Conservation (phyloP, 2,888 invertebrate species). For the Nymphalis c-album region DNA sequence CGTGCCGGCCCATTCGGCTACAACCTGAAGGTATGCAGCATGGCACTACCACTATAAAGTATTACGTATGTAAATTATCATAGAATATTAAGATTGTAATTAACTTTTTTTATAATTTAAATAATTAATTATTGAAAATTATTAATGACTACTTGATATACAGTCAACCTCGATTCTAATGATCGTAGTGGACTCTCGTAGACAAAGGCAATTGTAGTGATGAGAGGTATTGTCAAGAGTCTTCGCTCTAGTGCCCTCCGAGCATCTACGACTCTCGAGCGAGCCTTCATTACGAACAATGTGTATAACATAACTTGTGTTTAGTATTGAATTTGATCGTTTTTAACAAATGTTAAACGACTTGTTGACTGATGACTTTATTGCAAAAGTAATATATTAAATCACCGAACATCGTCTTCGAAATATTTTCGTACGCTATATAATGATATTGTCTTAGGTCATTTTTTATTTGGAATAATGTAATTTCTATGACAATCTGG, state of each 20-base stretch:
- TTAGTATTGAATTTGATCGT: background rate
- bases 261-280: slow-evolving; percentile 26
- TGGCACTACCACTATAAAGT: too few species aligned
- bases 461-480: too few species aligned
- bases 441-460: too few species aligned
- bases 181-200: slow-evolving; percentile 27
- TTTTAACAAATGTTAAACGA: too few species aligned
- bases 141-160: slow-evolving; percentile 19
- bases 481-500: too few species aligned
- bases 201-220: slow-evolving; percentile 36
- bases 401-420: too few species aligned
- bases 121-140: slow-evolving; percentile 10
- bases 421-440: too few species aligned
- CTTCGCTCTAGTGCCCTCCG: slow-evolving; percentile 28
- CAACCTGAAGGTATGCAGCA: too few species aligned
- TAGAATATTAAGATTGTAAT: too few species aligned
- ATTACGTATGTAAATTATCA: too few species aligned
- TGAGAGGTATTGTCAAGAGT: slow-evolving; percentile 32
- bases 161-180: slow-evolving; percentile 26
- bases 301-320: slow-evolving; percentile 6
- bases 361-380: too few species aligned
- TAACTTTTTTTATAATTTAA: background rate
- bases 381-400: background rate
- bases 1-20: too few species aligned
- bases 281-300: slow-evolving; percentile 30